These are phyloP conservation scores for Esox niger DNA, from an alignment of 2,113 vertebrate genomes.

Conservation along the genomic window DNA sequence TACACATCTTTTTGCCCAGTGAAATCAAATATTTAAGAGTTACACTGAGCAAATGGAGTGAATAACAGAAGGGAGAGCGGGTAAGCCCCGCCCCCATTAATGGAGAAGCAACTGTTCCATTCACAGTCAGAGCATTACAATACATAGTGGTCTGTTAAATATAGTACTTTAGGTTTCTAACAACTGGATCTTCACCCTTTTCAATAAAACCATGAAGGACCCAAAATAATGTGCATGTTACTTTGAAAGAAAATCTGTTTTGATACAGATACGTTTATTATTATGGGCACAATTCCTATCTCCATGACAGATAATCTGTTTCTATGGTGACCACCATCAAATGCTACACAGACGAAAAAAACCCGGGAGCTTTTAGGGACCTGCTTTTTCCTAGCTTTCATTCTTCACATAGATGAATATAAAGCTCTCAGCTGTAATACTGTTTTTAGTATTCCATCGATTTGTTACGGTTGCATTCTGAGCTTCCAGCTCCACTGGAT, in stretches of 20 bases:
- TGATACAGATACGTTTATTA: slow-evolving; percentile 40
- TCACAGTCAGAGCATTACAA: slow-evolving; percentile 1
- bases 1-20: slow-evolving; percentile 19
- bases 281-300: slow-evolving; percentile 50
- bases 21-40: slow-evolving; percentile 24
- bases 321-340: slow-evolving; percentile 74
- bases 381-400: slow-evolving; percentile 56
- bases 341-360: slow-evolving; percentile 37
- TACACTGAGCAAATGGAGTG: slow-evolving; percentile 7
- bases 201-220: slow-evolving; percentile 1
- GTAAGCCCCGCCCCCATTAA: not conserved
- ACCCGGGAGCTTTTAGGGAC: slow-evolving; percentile 54
- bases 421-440: slow-evolving; percentile 18
- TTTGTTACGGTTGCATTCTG: slow-evolving; percentile 43
- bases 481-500: slow-evolving; percentile 36
- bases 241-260: slow-evolving; percentile 17
- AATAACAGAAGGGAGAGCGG: slow-evolving; percentile 18
- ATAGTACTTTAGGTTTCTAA: slow-evolving; percentile 9
- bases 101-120: slow-evolving; percentile 11
- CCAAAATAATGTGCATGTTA: slow-evolving; percentile 16
- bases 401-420: slow-evolving; percentile 49
- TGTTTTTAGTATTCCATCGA: slow-evolving; percentile 32
- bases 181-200: slow-evolving; percentile 6
- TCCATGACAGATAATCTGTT: slow-evolving; percentile 59
- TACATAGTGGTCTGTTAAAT: not conserved